Conservation (phyloP, 2,888 invertebrate genomes). For the Sisyra nigra region DNA sequence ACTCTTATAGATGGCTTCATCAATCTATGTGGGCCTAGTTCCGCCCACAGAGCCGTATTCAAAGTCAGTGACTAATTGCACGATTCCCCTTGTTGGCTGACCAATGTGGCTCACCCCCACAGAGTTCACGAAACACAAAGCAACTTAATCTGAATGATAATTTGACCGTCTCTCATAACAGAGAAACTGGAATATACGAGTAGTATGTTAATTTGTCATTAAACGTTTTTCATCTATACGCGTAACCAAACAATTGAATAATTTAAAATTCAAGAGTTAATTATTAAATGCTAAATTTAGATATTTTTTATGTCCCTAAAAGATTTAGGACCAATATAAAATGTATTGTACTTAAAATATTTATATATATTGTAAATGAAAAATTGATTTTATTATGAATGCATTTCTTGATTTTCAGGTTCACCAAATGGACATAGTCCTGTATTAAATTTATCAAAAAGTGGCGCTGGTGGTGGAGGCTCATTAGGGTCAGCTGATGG, state of each 20-base stretch:
- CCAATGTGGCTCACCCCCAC: too few species aligned
- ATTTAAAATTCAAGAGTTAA: too few species aligned
- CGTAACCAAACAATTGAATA: too few species aligned
- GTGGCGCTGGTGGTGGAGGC: constrained; percentile 59
- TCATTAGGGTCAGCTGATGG: constrained; percentile 44
- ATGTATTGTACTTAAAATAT: not conserved
- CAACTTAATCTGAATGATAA: too few species aligned
- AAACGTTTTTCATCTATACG: too few species aligned
- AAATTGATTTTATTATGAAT: constrained; percentile 1
- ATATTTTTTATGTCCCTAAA: not conserved
- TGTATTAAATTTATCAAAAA: constrained; percentile 80
- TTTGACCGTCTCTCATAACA: too few species aligned
- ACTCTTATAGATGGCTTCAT: constrained; percentile 7
- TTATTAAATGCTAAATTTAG: too few species aligned
- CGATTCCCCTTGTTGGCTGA: too few species aligned
- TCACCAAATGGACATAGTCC: constrained; percentile 86
- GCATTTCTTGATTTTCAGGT: constrained; percentile 40
- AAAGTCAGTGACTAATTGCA: constrained; percentile 8
- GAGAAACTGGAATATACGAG: too few species aligned
- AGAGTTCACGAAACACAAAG: too few species aligned
- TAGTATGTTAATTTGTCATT: too few species aligned
- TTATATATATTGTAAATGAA: not conserved
- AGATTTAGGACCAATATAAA: not conserved
- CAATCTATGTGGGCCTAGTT: constrained; percentile 4
- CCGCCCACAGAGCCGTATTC: constrained; percentile 5